Evolutionary conservation across 2,888 invertebrate species (phyloP).

Genomic region (Laspeyria flexula): DNA sequence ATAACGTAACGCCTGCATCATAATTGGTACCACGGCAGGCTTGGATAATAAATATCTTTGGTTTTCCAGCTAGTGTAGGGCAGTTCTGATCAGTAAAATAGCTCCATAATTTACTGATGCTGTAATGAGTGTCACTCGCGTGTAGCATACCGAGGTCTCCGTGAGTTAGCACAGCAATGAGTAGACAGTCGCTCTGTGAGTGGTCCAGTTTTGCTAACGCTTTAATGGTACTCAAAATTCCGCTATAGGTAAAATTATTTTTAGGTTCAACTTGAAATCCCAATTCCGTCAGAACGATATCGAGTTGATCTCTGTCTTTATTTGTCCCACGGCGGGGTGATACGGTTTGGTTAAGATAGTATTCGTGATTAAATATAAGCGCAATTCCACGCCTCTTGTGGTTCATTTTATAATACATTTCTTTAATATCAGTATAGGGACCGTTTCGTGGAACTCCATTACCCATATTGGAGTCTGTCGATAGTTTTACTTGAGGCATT

Average conservation of each 20-base stretch:
- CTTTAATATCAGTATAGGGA: neutral
- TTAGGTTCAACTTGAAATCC: conserved; percentile 90
- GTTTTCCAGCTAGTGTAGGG: conserved; percentile 94
- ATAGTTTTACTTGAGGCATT: conserved; percentile 8
- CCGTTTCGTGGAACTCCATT: neutral
- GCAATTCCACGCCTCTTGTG: conserved; percentile 93
- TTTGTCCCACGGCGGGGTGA: conserved; percentile 91
- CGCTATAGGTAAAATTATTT: conserved; percentile 89
- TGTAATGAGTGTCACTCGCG: conserved; percentile 93
- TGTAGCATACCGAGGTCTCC: conserved; percentile 95
- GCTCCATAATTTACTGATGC: conserved; percentile 92
- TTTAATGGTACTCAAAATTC: conserved; percentile 88
- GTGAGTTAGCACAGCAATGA: conserved; percentile 94
- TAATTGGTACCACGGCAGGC: conserved; percentile 97
- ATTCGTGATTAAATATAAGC: conserved; percentile 95
- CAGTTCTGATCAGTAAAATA: conserved; percentile 93
- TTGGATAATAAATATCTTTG: conserved; percentile 91
- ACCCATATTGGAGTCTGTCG: neutral
- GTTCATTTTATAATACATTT: conserved; percentile 92
- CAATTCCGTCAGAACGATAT: conserved; percentile 86
- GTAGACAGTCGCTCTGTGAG: conserved; percentile 92
- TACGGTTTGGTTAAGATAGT: conserved; percentile 85
- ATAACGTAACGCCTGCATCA: conserved; percentile 89
- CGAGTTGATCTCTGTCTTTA: conserved; percentile 92
- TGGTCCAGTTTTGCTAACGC: conserved; percentile 92